Evolutionary conservation across 2,888 invertebrate species (phyloP), one percentile per base, ranked within the genome.

Genomic region (Laothoe populi): DNA sequence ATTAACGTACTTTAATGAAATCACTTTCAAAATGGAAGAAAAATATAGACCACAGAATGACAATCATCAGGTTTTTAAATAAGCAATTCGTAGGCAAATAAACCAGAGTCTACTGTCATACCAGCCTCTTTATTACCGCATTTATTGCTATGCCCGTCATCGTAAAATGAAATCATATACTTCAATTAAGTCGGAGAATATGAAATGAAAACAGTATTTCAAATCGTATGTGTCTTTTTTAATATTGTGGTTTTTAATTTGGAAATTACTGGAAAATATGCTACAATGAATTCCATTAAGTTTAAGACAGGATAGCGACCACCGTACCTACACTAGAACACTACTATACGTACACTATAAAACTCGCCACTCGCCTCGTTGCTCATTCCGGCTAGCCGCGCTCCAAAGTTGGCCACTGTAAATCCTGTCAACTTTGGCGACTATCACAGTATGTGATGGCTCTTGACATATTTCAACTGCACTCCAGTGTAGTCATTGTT

Each of bases 31-130:
- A 44, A 44, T 44, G 10, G 8, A 19, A 7, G 44, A 44, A 44
- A 38, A 11, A 53, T 35, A 19, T 53, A 31, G 53, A 31, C 19
- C 19, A 19, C 31, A 19, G 44, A 44, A 44, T 44, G 44, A 44
- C 44, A 53, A 53, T 35, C 35, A 0, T 16, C 35, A 35, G 31
- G 53, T 35, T 35, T 46, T 35, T 53, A 53, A 35, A 53, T 11
- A 53, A 35, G 53, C 19, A 21, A 53, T 53, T 35, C 11, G 19
- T 35, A 53, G 35, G 16, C 53, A 53, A 53, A 53, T 53, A 53
- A 53, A 53, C 35, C 53, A 16, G 31, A 11, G 53, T 35, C 16
- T 4, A 53, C 19, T 31, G 19, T 10, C 11, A 19, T 53, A 31
- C 31, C 31, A 19, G 5, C 53, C 31, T 19, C 35, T 53, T 53